Base-by-base conservation (phyloP, 2,113 vertebrate genomes). In the Typhlomys cinereus region DNA sequence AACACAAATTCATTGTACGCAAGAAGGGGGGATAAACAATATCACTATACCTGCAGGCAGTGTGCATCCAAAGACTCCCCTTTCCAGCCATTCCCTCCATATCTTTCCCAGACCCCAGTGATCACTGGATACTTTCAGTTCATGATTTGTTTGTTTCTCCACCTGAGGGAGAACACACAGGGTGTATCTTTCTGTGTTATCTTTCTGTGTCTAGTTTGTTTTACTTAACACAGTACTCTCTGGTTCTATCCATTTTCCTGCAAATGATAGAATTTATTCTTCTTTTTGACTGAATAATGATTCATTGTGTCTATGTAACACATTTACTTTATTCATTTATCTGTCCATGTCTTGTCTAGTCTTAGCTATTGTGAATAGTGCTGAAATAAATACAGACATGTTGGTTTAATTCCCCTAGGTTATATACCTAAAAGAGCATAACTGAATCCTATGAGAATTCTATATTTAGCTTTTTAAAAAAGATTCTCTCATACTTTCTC, bases 121-220 rank as follows among this genome's bases (percentile, higher is more conserved):
- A 50, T 48, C 41, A 48, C 23, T 10, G 20, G 21, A 5, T 50
- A 31, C n/a, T 25, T 36, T 48, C 50, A 61, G 44, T 46, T 70
- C 54, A 25, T 39, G 27, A 41, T 54, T 54, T 31, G 8, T 31
- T 70, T 54, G 25, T 9, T 84, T 69, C 11, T 15, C 15, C 23
- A 5, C 20, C 23, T 6, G 5, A 44, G 39, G 44, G 41, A 50
- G 21, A 78, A 50, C 41, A 70, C 9, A 1, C 18, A 41, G 13
- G 18, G 31, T 25, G 59, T 50, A 12, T 31, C 61, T 61, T 21
- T 57, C 57, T 66, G 8, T 13, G 34, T 69, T 50, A 12, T 31
- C 61, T 61, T 21, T 57, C 57, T 66, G 8, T 13, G 34, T 41
- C 50, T 85, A 73, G 62, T 14, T 69, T 91, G 78, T 69, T 91